A percentile compares a stretch with the other conserved stretches of the same genome.
Evolutionary conservation across 2,888 invertebrate genomes (phyloP).

Genomic region (Himalopsyche japonica): DNA sequence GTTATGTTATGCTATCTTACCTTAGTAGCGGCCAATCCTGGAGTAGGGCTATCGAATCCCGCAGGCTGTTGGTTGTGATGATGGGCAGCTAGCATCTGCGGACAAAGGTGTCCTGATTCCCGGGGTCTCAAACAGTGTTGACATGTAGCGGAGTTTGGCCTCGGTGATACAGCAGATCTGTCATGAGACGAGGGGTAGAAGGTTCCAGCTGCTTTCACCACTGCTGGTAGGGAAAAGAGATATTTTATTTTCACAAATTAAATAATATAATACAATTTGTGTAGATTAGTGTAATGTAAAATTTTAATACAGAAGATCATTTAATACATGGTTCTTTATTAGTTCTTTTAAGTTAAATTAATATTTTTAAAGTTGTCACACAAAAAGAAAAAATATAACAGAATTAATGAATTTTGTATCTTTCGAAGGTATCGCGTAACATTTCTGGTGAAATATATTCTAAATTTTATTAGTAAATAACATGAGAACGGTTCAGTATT

Average conservation of each 20-base stretch:
- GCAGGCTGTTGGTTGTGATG: background rate
- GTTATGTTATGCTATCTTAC: constrained; percentile 46
- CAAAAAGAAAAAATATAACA: too few relatives aligned
- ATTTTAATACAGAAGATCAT: too few relatives aligned
- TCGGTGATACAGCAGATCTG: constrained; percentile 20
- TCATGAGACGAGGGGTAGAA: constrained; percentile 79
- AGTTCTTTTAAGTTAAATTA: too few relatives aligned
- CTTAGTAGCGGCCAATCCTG: constrained; percentile 58
- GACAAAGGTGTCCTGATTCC: constrained; percentile 2
- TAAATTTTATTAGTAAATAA: too few relatives aligned
- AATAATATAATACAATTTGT: too few relatives aligned
- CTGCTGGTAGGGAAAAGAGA: constrained; percentile 60
- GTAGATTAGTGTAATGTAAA: too few relatives aligned
- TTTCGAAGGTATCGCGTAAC: too few relatives aligned
- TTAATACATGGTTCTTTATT: too few relatives aligned
- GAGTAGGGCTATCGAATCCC: background rate
- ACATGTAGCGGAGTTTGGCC: background rate
- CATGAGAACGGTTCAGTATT: too few relatives aligned
- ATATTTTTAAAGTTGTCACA: too few relatives aligned
- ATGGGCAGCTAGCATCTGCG: constrained; percentile 3
- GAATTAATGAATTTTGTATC: too few relatives aligned
- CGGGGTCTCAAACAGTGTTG: constrained; percentile 19
- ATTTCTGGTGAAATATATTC: too few relatives aligned
- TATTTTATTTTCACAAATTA: background rate
- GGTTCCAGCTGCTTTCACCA: constrained; percentile 91